phyloP scores from a whole-genome alignment of 2,797 vertebrate species.

The Mus caroli region DNA sequence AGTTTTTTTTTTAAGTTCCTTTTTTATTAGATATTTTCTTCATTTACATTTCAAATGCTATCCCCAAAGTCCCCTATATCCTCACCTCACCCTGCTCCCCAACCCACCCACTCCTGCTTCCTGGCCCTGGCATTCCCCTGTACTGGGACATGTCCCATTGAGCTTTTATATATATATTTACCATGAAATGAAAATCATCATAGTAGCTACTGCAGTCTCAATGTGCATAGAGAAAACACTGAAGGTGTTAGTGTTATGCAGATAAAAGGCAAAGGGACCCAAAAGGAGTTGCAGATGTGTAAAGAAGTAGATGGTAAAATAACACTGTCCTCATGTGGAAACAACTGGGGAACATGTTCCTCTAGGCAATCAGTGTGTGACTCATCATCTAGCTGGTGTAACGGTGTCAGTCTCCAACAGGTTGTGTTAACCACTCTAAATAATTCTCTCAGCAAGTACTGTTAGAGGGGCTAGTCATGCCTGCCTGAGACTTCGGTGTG shows the following conservation, averaged over 20 bases:
- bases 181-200: background rate
- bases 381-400: no score
- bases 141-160: no score
- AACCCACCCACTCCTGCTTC: no score
- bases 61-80: no score
- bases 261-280: background rate
- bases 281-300: background rate
- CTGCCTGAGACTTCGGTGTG: background rate
- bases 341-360: background rate
- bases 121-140: no score
- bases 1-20: slow-evolving; percentile 15
- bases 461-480: background rate
- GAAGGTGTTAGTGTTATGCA: background rate
- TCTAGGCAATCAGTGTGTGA: rapidly evolving
- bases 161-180: slow-evolving; percentile 8
- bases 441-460: no score
- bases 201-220: background rate
- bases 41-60: no score
- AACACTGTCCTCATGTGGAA: background rate
- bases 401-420: background rate
- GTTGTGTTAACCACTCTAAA: background rate
- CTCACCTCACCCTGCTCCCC: no score
- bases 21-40: no score
- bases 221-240: background rate
- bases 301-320: background rate